Conservation (phyloP, 2,797 vertebrate species). For the Falco cherrug region DNA sequence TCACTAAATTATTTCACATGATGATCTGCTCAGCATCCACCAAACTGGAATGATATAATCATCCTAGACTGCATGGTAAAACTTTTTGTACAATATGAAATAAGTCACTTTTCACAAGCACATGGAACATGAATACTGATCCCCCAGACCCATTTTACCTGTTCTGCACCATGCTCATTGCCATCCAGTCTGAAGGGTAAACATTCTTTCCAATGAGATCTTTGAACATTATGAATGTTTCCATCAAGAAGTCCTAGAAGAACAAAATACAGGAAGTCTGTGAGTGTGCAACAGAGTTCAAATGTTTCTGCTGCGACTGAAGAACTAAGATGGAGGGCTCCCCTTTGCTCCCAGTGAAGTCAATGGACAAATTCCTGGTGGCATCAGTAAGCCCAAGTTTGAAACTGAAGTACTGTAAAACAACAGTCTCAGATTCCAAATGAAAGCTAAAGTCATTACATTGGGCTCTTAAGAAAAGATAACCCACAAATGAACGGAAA, state of each 20-base stretch:
- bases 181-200: constrained; percentile 95
- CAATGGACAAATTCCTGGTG: background rate
- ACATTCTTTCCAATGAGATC: constrained; percentile 95
- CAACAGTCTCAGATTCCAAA: background rate
- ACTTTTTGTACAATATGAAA: background rate
- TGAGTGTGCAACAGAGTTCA: background rate
- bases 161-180: constrained; percentile 99
- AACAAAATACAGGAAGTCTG: background rate
- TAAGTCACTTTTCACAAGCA: rapidly evolving
- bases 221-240: constrained; percentile 95
- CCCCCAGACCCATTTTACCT: constrained; percentile 77
- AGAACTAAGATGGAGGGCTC: background rate
- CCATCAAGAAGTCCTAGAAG: constrained; percentile 95
- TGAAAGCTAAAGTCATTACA: background rate
- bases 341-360: background rate
- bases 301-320: background rate
- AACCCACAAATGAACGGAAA: background rate
- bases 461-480: background rate
- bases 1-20: background rate
- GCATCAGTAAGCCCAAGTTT: background rate
- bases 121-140: background rate
- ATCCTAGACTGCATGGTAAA: background rate
- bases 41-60: background rate
- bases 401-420: background rate
- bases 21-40: background rate